phyloP scores from a whole-genome alignment of 2,797 vertebrate genomes.

The Eulemur albifrons region DNA sequence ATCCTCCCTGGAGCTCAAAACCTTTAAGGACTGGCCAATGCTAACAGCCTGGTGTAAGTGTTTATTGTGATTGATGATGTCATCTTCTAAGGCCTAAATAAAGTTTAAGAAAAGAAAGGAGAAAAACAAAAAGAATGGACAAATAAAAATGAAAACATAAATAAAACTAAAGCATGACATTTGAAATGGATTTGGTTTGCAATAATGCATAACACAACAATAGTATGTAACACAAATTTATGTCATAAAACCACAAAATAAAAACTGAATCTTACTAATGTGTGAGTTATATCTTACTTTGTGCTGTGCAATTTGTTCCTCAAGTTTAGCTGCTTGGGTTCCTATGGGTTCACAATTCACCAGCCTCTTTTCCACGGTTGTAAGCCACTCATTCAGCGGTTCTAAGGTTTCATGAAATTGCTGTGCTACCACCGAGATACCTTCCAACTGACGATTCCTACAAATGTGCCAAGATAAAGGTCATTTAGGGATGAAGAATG shows the following conservation, averaged over 20 bases:
- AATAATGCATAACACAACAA: conserved; percentile 41
- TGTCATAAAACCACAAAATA: conserved; percentile 51
- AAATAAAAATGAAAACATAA: conserved; percentile 78
- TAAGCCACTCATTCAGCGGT: conserved; percentile 94
- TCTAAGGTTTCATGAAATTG: conserved; percentile 97
- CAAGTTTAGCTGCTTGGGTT: conserved; percentile 93
- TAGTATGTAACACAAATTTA: conserved; percentile 14
- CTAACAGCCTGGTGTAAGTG: conserved; percentile 94
- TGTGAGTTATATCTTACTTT: conserved; percentile 87
- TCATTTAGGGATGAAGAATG: conserved; percentile 48
- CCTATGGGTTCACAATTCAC: conserved; percentile 94
- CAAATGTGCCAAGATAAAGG: conserved; percentile 60
- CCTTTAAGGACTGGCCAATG: conserved; percentile 93
- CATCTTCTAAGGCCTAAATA: conserved; percentile 94
- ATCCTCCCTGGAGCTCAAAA: conserved; percentile 94
- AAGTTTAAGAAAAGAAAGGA: conserved; percentile 79
- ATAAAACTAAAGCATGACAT: conserved; percentile 68
- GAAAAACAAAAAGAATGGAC: conserved; percentile 75
- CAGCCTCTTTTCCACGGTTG: conserved; percentile 91
- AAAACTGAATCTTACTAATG: conserved; percentile 27
- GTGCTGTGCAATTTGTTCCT: conserved; percentile 94
- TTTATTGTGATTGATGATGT: conserved; percentile 93
- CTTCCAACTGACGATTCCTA: conserved; percentile 95
- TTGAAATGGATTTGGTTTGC: conserved; percentile 53
- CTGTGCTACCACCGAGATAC: conserved; percentile 94